These are phyloP conservation scores for Trididemnum clinides DNA, from an alignment of 23 tunicate species.

Conservation along the genomic window DNA sequence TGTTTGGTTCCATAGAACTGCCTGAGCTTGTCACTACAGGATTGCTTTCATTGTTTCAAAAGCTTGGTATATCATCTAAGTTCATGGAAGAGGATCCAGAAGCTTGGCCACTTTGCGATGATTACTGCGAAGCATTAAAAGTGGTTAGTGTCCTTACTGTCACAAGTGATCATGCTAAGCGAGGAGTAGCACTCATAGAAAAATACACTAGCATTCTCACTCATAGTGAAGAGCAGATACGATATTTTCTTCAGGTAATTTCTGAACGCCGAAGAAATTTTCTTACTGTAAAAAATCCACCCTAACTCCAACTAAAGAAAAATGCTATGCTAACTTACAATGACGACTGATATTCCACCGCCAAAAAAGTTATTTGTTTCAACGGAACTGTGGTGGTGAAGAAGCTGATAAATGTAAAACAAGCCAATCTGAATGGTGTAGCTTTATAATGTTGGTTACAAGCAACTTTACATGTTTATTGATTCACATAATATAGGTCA, in stretches of 20 bases:
- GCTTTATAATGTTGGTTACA: too few species aligned
- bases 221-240: constrained; percentile 30
- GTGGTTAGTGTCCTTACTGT: not conserved
- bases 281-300: too few species aligned
- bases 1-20: not conserved
- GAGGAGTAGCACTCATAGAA: constrained; percentile 26
- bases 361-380: too few species aligned
- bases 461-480: not conserved
- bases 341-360: too few species aligned
- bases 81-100: constrained; percentile 1
- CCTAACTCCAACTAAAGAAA: too few species aligned
- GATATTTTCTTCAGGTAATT: constrained; percentile 12
- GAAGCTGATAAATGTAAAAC: not conserved
- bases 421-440: not conserved
- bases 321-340: too few species aligned
- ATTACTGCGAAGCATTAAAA: not conserved
- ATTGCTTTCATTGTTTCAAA: not conserved
- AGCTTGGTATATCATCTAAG: constrained; percentile 11
- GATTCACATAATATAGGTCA: not conserved
- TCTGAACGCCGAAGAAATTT: constrained; percentile 5
- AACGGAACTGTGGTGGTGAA: too few species aligned
- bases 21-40: constrained; percentile 14
- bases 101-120: not conserved
- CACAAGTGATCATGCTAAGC: constrained; percentile 22
- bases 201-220: constrained; percentile 3